Conservation (phyloP, 2,888 invertebrate genomes). For the Coecobrya sp. region DNA sequence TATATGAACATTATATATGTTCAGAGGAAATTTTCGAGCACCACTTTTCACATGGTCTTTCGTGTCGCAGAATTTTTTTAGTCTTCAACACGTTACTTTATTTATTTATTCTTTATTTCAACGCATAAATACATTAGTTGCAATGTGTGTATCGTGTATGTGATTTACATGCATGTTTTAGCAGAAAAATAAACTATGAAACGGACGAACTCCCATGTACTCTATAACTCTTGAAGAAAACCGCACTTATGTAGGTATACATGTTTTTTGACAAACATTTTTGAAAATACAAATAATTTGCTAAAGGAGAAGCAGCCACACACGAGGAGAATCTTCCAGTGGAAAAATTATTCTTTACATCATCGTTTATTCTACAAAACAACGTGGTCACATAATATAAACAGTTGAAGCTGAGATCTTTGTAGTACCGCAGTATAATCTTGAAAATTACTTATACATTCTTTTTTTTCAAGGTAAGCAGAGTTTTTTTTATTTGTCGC, state of each 20-base stretch:
- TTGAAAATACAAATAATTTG: not conserved
- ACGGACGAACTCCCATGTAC: not conserved
- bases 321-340: conserved; percentile 16
- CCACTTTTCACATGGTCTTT: not conserved
- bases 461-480: conserved; percentile 56
- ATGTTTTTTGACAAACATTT: not conserved
- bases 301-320: not conserved
- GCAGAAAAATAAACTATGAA: not conserved
- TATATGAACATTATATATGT: not conserved
- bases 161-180: conserved; percentile 31
- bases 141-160: not conserved
- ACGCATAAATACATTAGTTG: not conserved
- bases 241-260: not conserved
- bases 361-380: too few relatives aligned
- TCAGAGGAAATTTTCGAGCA: not conserved
- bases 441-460: conserved; percentile 19
- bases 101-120: conserved; percentile 16
- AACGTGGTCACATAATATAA: not conserved
- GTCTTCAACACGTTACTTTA: conserved; percentile 1
- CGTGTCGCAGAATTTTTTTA: not conserved
- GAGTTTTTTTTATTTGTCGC: not conserved
- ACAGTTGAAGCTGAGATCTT: not conserved
- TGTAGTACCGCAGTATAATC: not conserved
- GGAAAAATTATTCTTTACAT: not conserved
- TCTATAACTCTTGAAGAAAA: not conserved